Percentiles rank a stretch among this genome's conserved stretches.
phyloP scores from a whole-genome alignment of 2,888 invertebrate genomes.

The Aporophyla lueneburgensis region DNA sequence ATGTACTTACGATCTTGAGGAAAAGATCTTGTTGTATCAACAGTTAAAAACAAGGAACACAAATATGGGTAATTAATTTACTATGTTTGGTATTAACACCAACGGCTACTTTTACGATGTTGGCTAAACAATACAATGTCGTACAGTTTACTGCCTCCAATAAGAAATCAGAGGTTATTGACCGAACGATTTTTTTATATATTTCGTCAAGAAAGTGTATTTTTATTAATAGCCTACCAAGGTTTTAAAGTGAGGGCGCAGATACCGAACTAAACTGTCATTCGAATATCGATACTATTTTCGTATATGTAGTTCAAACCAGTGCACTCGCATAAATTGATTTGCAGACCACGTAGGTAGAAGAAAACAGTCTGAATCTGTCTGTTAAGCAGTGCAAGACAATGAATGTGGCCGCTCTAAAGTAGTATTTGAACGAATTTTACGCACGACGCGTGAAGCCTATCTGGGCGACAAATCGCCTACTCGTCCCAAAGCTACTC shows the following conservation, averaged over 20 bases:
- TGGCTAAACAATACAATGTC: slow-evolving; percentile 23
- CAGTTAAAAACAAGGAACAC: slow-evolving; percentile 2
- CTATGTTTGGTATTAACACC: slow-evolving; percentile 6
- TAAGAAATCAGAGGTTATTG: background rate
- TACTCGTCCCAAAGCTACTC: background rate
- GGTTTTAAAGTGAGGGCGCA: background rate
- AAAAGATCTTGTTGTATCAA: background rate
- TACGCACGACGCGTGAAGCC: background rate
- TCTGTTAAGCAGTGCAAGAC: background rate
- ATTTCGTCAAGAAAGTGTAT: background rate
- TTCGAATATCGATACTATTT: background rate
- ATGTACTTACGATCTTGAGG: background rate
- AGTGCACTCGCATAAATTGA: background rate
- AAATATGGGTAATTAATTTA: background rate
- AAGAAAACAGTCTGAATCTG: background rate
- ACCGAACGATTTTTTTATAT: background rate
- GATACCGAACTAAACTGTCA: background rate
- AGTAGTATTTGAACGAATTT: background rate
- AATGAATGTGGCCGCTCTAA: background rate
- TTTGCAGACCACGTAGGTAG: background rate
- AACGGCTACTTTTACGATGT: background rate
- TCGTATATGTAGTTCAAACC: background rate
- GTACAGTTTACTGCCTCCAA: background rate
- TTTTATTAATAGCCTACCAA: background rate
- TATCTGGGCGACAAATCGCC: background rate